Evolutionary conservation across 2,888 invertebrate species (phyloP).

Genomic region (Aspidiotus destructor): DNA sequence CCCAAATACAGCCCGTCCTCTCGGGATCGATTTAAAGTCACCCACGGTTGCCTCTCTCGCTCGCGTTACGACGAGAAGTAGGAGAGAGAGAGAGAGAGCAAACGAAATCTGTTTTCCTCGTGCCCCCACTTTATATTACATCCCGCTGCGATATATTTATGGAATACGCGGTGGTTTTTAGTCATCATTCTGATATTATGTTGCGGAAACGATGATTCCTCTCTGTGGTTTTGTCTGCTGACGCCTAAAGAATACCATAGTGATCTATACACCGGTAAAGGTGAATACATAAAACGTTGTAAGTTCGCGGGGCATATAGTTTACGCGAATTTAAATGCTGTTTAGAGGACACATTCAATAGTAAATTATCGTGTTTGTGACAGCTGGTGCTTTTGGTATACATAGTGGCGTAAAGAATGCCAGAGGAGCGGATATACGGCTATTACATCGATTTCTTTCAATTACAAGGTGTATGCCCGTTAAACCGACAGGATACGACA

Average conservation of each 20-base stretch:
- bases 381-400: not conserved
- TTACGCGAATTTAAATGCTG: slow-evolving; percentile 1
- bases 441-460: not conserved
- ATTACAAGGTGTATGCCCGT: too few species aligned
- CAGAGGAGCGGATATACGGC: not conserved
- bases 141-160: slow-evolving; percentile 22
- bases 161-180: slow-evolving; percentile 19
- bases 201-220: slow-evolving; percentile 25
- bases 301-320: not conserved
- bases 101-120: slow-evolving; percentile 8
- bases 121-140: slow-evolving; percentile 20
- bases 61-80: not conserved
- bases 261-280: not conserved
- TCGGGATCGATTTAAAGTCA: slow-evolving; percentile 29
- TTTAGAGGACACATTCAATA: not conserved
- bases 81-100: not conserved
- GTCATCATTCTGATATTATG: slow-evolving; percentile 20
- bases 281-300: too few species aligned
- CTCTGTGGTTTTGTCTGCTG: slow-evolving; percentile 5
- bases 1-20: slow-evolving; percentile 24
- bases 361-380: slow-evolving; percentile 2
- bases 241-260: not conserved
- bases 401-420: not conserved
- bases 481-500: too few species aligned
- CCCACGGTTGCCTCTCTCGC: slow-evolving; percentile 11